These are phyloP conservation scores for Lathamus discolor DNA, from an alignment of 2,113 vertebrate genomes.

Conservation along the genomic window DNA sequence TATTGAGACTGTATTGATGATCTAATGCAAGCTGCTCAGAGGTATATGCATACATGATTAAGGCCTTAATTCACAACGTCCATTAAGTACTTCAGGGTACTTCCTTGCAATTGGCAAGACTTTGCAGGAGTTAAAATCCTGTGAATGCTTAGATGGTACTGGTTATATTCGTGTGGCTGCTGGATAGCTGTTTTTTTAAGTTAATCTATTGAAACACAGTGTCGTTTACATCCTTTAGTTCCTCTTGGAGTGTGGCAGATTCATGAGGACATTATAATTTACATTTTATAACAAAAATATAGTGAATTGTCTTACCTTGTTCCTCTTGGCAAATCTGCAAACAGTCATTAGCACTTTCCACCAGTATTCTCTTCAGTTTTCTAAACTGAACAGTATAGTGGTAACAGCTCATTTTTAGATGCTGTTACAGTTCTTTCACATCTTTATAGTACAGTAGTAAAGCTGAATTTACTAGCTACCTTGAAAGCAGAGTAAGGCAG, in stretches of 20 bases:
- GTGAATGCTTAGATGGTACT: not conserved
- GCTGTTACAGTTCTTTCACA: slow-evolving; percentile 68
- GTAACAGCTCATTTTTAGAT: slow-evolving; percentile 74
- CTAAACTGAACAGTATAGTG: slow-evolving; percentile 59
- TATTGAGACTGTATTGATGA: slow-evolving; percentile 31
- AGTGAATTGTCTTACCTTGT: slow-evolving; percentile 54
- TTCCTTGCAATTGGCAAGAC: not conserved
- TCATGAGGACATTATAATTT: slow-evolving; percentile 47
- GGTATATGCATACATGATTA: not conserved
- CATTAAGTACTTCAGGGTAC: not conserved
- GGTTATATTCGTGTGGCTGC: not conserved
- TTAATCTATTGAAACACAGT: slow-evolving; percentile 9
- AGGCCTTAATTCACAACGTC: not conserved
- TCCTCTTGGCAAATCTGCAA: slow-evolving; percentile 63
- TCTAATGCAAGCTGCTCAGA: slow-evolving; percentile 18
- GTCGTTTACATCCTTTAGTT: slow-evolving; percentile 19
- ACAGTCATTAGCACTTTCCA: slow-evolving; percentile 70
- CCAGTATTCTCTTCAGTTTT: slow-evolving; percentile 73
- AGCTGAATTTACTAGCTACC: slow-evolving; percentile 74
- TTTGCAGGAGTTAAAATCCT: not conserved
- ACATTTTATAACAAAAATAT: slow-evolving; percentile 53
- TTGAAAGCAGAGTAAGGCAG: slow-evolving; percentile 67
- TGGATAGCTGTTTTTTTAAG: slow-evolving; percentile 1
- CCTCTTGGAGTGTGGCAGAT: slow-evolving; percentile 26
- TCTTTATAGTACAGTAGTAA: slow-evolving; percentile 76